phyloP scores from a whole-genome alignment of 2,888 invertebrate species.

The Melolontha melolontha region DNA sequence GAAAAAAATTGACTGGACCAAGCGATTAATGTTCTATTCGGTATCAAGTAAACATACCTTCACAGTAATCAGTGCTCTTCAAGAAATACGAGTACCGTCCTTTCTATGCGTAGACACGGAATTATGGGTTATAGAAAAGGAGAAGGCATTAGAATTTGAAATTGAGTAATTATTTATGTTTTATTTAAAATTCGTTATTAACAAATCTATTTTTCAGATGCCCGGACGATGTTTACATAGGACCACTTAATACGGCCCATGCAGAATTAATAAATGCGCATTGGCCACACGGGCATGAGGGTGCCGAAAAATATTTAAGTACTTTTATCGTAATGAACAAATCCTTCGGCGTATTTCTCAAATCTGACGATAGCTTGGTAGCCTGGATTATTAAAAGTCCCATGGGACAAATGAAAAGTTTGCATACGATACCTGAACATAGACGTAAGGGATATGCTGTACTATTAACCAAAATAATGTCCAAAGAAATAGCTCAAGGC shows the following conservation, averaged over 20 bases:
- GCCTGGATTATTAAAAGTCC: conserved; percentile 25
- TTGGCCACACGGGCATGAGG: conserved; percentile 50
- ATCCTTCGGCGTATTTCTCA: conserved; percentile 23
- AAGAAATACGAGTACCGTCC: conserved; percentile 17
- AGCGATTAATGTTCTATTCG: conserved; percentile 9
- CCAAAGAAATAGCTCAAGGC: conserved; percentile 21
- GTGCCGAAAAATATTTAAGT: conserved; percentile 44
- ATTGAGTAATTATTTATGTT: conserved; percentile 13
- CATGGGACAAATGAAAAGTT: conserved; percentile 10
- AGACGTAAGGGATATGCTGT: conserved; percentile 24
- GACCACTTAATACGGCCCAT: conserved; percentile 34
- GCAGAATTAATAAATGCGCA: conserved; percentile 43
- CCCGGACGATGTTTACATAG: conserved; percentile 41
- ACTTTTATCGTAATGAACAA: conserved; percentile 14
- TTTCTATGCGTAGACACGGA: conserved; percentile 5
- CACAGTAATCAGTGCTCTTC: background rate
- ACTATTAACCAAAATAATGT: conserved; percentile 16
- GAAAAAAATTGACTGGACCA: conserved; percentile 24
- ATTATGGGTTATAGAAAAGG: conserved; percentile 22
- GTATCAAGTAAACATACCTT: conserved; percentile 13
- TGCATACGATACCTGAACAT: conserved; percentile 18
- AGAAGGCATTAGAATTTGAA: conserved; percentile 25
- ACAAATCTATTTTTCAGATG: conserved; percentile 17
- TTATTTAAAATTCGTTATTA: background rate
- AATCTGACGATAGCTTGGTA: conserved; percentile 9